Conservation (phyloP, 2,113 vertebrate species). For the Chloropsis cyanopogon region DNA sequence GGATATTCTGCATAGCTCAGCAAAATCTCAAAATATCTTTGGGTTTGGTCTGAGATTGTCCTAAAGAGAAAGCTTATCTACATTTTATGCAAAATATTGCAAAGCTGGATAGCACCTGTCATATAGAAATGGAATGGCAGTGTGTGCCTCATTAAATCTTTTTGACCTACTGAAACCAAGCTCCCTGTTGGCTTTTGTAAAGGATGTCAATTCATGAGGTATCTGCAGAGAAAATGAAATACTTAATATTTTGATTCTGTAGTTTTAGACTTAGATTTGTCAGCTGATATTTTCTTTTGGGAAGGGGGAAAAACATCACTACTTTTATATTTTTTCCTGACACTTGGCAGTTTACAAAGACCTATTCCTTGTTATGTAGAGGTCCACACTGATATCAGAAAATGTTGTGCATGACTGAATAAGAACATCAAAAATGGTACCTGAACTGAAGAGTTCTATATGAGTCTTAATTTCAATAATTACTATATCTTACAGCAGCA, state of each 20-base stretch:
- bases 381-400: not conserved
- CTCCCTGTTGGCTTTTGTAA: not conserved
- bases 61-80: not conserved
- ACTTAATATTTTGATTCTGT: not conserved
- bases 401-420: not conserved
- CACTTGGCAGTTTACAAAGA: not conserved
- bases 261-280: not conserved
- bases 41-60: not conserved
- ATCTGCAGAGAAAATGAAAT: not conserved
- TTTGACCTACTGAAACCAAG: not conserved
- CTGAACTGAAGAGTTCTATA: not conserved
- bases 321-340: not conserved
- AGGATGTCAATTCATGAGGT: not conserved
- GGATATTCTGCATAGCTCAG: not conserved
- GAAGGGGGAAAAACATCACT: not conserved
- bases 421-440: not conserved
- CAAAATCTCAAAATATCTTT: not conserved
- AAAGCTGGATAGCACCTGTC: not conserved
- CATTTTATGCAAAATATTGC: not conserved
- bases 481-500: not conserved
- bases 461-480: not conserved
- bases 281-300: not conserved
- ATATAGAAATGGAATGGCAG: not conserved
- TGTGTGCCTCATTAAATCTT: not conserved
- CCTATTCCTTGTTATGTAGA: not conserved